Conservation (phyloP, 2,888 invertebrate genomes). For the Plemyria rubiginata region DNA sequence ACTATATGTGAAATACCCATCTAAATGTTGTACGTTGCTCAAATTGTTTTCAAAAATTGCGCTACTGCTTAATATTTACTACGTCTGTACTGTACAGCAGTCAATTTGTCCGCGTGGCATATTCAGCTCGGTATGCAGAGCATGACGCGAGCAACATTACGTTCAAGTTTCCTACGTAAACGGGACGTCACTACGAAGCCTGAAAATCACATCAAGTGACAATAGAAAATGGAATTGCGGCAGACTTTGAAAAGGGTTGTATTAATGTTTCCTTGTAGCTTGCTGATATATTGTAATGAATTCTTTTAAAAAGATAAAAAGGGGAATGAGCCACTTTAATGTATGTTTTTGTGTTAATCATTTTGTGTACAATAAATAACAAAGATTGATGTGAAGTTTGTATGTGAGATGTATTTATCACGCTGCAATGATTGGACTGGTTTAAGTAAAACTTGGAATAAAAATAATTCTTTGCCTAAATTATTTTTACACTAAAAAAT, state of each 20-base stretch:
- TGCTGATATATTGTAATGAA: not conserved
- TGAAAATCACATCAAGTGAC: conserved; percentile 64
- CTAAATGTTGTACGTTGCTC: too few relatives aligned
- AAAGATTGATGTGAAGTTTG: too few relatives aligned
- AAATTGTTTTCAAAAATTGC: not conserved
- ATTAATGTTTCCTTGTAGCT: conserved; percentile 15
- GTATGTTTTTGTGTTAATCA: too few relatives aligned
- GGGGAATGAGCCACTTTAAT: too few relatives aligned
- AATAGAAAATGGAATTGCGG: conserved; percentile 57
- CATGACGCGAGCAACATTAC: conserved; percentile 66
- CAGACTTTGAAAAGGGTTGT: conserved; percentile 45
- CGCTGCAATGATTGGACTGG: too few relatives aligned
- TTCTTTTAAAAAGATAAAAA: not conserved
- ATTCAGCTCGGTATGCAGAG: conserved; percentile 51
- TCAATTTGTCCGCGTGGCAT: conserved; percentile 64
- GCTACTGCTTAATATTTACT: conserved; percentile 21
- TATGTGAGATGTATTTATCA: too few relatives aligned
- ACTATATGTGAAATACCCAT: not conserved
- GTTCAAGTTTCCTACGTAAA: conserved; percentile 58
- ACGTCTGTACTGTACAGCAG: conserved; percentile 45
- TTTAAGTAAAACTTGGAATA: too few relatives aligned
- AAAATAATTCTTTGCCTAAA: too few relatives aligned
- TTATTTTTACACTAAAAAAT: too few relatives aligned
- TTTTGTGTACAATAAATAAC: too few relatives aligned
- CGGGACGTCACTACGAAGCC: conserved; percentile 59